Evolutionary conservation across 2,113 vertebrate species (phyloP), one percentile per base, ranked within the genome.

Genomic region (Calidris pygmaea): DNA sequence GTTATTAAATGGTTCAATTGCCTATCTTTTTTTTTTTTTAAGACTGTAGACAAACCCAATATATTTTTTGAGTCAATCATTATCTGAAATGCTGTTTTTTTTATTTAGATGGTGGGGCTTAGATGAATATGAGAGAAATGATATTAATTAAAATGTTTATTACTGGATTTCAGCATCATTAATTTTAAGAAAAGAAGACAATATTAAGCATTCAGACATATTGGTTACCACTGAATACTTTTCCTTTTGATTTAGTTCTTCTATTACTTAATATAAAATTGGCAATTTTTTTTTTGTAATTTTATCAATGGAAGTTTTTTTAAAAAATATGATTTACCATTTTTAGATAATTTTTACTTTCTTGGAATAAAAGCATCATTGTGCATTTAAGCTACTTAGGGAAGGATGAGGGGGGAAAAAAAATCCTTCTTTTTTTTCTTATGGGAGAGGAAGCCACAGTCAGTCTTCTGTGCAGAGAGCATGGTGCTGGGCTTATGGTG

Each of bases 401-500:
- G 22, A 35, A 35, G 22, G 34, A 34, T 34, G 29, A 41, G 50
- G 45, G 53, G 20, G 4, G 19, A n/a, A 59, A 58, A 20, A 9
- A 14, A 5, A 9, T 6, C 6, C 1, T 2, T 8, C 41, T 30
- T 63, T 53, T 19, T 19, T 32, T 67, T 21, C 22, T 56, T 14
- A 32, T 23, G 34, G 23, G 8, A 29, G 26, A 67, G 47, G 48
- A 68, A 83, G 15, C 72, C 10, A 5, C 24, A 50, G 30, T 35
- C 15, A 32, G 11, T 14, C 3, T 21, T 32, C 22, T 47, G 43
- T 39, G 66, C 37, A 65, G 78, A 37, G 32, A 67, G 22, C 29
- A 18, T 0, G 2, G 35, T 21, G 35, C 15, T 66, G 55, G 43
- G 18, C 21, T 41, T 30, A 4, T 0, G 5, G 27, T 34, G 20